Evolutionary conservation across 2,113 vertebrate species (phyloP), one percentile per base, ranked within the genome.

Genomic region (Perca schrenkii): DNA sequence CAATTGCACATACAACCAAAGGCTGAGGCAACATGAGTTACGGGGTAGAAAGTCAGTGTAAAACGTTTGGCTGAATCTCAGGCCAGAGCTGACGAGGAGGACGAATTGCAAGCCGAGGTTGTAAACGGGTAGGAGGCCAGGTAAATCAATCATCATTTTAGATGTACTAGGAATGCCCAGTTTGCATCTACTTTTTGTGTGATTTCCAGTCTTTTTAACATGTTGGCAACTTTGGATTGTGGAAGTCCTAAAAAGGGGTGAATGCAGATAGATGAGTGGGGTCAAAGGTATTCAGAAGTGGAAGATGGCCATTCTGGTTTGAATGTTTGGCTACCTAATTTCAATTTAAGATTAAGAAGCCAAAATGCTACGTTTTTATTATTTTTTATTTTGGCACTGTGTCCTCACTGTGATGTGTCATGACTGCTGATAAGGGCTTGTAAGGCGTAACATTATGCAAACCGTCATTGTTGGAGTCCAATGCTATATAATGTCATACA

Each of bases 361-460:
- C 67, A 79, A 77, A 80, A 79, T 82, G 72, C 57, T 87, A 50
- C 46, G 5, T 72, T 74, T 63, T 52, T 64, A 25, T 75, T 34
- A 6, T 71, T 50, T 28, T 34, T 76, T 31, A 63, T 81, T 91
- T 94, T 94, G 93, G 93, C 93, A 94, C 93, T 10, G 15, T 61
- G 43, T 91, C 79, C 64, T 80, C 74, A 40, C 40, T 40, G 40
- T 28, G 2, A 28, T 28, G 28, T 43, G 40, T 79, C n/a, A 69
- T 86, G 83, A 75, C 89, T 86, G 87, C 78, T 82, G 74, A 82
- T 69, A 52, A 83, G 80, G 78, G 71, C 58, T 74, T 60, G 49
- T 86, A 82, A 89, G 79, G 86, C 72, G 12, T 80, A 62, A 81
- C 76, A 58, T 58, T 62, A 80, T 57, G 56, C 69, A 80, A 89